phyloP scores from a whole-genome alignment of 2,113 vertebrate genomes.

The Myxocyprinus asiaticus region DNA sequence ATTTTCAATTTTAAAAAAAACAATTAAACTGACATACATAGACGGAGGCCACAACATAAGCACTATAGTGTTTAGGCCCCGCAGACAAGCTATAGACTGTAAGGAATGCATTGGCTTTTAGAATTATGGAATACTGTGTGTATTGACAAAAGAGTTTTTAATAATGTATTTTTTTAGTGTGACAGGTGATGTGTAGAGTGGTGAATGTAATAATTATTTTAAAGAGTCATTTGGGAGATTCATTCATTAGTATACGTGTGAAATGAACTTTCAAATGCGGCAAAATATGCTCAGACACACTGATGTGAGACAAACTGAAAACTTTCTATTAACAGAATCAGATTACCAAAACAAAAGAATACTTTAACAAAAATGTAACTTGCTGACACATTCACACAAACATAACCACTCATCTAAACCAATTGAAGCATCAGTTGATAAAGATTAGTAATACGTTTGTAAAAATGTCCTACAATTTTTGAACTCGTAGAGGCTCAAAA shows the following conservation, averaged over 20 bases:
- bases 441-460: not conserved
- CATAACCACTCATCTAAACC: not conserved
- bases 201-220: conserved; percentile 4
- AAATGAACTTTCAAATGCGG: not conserved
- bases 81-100: no score
- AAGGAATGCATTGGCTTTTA: no score
- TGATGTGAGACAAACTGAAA: not conserved
- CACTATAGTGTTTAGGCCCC: no score
- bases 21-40: no score
- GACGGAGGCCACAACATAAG: no score
- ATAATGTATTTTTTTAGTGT: conserved; percentile 5
- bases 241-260: conserved; percentile 42
- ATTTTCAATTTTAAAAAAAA: no score
- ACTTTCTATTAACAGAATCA: not conserved
- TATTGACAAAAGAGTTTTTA: conserved; percentile 12
- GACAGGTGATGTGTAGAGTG: not conserved
- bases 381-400: conserved; percentile 10
- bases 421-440: no score
- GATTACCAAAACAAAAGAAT: conserved; percentile 14
- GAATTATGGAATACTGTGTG: not conserved
- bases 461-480: not conserved
- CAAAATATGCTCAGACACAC: conserved; percentile 1
- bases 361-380: not conserved
- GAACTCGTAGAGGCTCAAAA: conserved; percentile 9
- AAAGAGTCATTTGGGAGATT: conserved; percentile 29